Evolutionary conservation across 2,797 vertebrate genomes (phyloP).

Genomic region (Fundulus diaphanus): DNA sequence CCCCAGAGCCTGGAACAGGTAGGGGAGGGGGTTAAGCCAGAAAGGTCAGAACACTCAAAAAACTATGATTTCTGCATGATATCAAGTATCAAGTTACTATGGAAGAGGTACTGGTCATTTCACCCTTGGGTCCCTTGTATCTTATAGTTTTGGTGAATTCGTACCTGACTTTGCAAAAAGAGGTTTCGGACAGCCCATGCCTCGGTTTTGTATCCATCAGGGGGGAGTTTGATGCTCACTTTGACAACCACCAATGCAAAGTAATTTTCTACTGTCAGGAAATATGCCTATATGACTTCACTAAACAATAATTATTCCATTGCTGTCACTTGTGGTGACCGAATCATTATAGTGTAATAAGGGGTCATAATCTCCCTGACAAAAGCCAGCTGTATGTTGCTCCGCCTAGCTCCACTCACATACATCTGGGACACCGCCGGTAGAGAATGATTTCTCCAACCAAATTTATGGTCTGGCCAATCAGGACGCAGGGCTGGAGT

Average conservation of each 20-base stretch:
- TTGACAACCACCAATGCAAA: neutral
- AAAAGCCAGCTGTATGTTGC: no score
- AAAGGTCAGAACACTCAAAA: neutral
- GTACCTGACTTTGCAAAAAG: neutral
- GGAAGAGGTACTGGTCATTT: neutral
- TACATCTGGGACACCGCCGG: no score
- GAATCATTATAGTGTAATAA: neutral
- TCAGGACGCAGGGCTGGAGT: no score
- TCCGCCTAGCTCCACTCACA: no score
- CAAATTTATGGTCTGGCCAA: no score
- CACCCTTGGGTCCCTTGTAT: neutral
- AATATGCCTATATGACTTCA: neutral
- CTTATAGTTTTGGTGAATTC: neutral
- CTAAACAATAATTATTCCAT: neutral
- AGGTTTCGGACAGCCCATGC: neutral
- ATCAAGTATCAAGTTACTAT: neutral
- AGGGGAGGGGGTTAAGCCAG: neutral
- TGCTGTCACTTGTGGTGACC: no score
- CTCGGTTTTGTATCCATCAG: neutral
- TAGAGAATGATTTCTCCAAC: no score
- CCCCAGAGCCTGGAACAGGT: conserved; percentile 86
- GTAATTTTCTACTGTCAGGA: neutral
- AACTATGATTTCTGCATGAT: neutral
- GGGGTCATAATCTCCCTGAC: neutral
- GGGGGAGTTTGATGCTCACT: neutral